These are phyloP conservation scores for Dorcus parallelipipedus DNA, from an alignment of 2,888 invertebrate species.

Conservation along the genomic window DNA sequence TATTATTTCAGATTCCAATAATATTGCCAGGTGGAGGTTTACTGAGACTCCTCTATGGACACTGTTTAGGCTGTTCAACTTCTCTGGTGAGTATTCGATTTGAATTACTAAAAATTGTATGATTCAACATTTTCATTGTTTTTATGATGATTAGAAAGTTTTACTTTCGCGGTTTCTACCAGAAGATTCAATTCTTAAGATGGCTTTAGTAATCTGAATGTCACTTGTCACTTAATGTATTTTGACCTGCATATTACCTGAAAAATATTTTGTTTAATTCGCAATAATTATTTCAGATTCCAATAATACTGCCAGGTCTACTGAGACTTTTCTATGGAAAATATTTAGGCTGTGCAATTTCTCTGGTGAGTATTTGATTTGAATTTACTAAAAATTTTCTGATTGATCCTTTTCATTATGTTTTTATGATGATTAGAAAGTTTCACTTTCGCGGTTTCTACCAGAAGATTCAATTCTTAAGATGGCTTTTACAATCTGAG, in stretches of 20 bases:
- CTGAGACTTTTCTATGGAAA: not conserved
- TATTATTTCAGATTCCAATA: too few relatives aligned
- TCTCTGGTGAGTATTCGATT: too few relatives aligned
- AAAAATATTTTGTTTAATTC: not conserved
- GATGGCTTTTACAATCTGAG: constrained; percentile 26
- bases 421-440: constrained; percentile 52
- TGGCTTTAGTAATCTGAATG: constrained; percentile 27
- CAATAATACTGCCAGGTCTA: not conserved
- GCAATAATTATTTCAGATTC: not conserved
- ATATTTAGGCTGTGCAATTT: not conserved
- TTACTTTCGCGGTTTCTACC: constrained; percentile 69
- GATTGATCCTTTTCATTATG: not conserved
- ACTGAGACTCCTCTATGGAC: too few relatives aligned
- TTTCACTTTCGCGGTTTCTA: constrained; percentile 66
- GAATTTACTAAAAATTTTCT: not conserved
- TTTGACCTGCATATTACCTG: not conserved
- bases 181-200: constrained; percentile 47
- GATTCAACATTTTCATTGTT: not conserved
- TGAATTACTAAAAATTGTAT: too few relatives aligned
- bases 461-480: constrained; percentile 52
- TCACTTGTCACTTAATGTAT: too few relatives aligned
- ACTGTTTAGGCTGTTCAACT: too few relatives aligned
- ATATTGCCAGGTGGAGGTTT: too few relatives aligned
- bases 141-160: constrained; percentile 52
- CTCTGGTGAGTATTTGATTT: not conserved